Base-by-base conservation (phyloP, 2,797 vertebrate species). In the Enoplosus armatus region DNA sequence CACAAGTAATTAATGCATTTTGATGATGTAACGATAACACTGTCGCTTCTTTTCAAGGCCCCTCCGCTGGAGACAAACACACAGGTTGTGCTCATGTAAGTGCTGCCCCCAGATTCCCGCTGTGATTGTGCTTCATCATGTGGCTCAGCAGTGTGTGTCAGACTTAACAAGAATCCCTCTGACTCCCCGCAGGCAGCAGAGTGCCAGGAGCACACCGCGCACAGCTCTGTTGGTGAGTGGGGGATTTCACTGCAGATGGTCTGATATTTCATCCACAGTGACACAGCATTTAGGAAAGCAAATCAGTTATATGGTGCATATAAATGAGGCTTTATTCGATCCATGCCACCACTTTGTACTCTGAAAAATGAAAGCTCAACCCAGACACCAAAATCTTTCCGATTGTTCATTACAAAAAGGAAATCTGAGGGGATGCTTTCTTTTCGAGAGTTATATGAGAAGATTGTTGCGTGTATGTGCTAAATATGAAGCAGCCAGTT, bases 171-270 rank as follows among this genome's bases (percentile, higher is more conserved):
- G 35, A 74, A 47, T 60, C 26, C 33, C 27, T 66, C n/a, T 63
- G 41, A 65, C 64, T 79, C 62, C 65, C 70, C 3, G 41, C 87
- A 93, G 91, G 82, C 79, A 51, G 81, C 77, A 26, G 78, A 89
- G 31, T 66, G 8, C 26, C 77, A 29, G 65, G 66, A 77, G 56
- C 71, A 24, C 26, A 1, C 14, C 5, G 11, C 39, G 20, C 75
- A 48, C 63, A 24, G 37, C 62, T 68, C 80, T 61, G 67, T 58
- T 6, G 87, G 92, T 94, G 77, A 93, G 92, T 87, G 41, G 66
- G 8, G 43, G 24, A 31, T 73, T 55, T 64, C 20, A 58, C 29
- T 37, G 29, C 65, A 74, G 60, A 50, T 54, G 39, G 27, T 65
- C 37, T 59, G 31, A 45, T 48, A 29, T 31, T 61, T 64, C 41